These are phyloP conservation scores for Reticulitermes lucifugus DNA, from an alignment of 2,888 invertebrate genomes.

Conservation along the genomic window DNA sequence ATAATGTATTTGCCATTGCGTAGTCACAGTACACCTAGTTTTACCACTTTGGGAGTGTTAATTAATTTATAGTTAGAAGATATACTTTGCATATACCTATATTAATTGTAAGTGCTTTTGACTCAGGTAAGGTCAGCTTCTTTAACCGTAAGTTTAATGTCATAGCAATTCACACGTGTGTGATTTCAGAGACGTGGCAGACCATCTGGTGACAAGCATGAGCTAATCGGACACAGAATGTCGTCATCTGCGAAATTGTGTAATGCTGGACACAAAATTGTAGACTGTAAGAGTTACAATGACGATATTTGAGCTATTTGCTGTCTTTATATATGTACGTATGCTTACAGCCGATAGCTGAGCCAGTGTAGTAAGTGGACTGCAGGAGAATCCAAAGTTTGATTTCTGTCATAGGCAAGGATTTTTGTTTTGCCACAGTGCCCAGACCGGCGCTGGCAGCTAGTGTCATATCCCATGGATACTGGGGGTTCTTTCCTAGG, in stretches of 20 bases:
- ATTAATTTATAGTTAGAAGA: neutral
- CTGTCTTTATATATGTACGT: too few species aligned
- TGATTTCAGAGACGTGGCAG: neutral
- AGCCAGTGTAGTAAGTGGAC: too few species aligned
- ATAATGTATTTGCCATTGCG: neutral
- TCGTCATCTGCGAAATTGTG: neutral
- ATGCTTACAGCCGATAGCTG: too few species aligned
- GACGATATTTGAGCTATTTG: too few species aligned
- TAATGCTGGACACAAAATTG: neutral
- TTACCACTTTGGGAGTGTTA: neutral
- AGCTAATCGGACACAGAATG: neutral
- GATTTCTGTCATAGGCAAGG: too few species aligned
- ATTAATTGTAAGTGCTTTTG: neutral
- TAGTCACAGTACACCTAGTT: neutral
- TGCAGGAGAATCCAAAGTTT: too few species aligned
- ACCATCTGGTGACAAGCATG: neutral
- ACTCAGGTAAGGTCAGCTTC: neutral
- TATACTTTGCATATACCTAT: neutral
- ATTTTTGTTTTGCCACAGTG: too few species aligned
- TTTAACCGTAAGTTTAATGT: neutral
- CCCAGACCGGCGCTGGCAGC: too few species aligned
- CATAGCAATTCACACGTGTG: neutral
- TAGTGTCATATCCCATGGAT: too few species aligned
- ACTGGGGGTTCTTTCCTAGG: too few species aligned
- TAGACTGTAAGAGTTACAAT: too few species aligned